Base-by-base conservation (phyloP, 2,797 vertebrate genomes). In the Aphelocoma californica region DNA sequence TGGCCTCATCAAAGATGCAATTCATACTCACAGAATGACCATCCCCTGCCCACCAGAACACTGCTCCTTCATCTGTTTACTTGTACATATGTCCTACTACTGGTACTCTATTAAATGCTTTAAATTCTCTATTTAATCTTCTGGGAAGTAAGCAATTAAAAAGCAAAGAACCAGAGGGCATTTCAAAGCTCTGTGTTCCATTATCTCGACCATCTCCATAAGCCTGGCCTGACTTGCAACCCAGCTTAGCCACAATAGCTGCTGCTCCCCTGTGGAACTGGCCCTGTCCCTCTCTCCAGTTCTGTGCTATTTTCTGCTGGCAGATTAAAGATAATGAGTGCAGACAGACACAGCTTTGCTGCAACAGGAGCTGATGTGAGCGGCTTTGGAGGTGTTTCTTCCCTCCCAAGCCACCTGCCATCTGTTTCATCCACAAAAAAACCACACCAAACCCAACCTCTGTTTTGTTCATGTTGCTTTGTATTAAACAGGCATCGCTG, bases 271-370 rank as follows among this genome's bases (percentile, higher is more conserved):
- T 12, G 64, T 23, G 84, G 60, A 90, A 69, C 51, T 11, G 50
- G 75, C 82, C 90, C 77, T 56, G 75, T 51, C 77, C 57, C 79
- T 28, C 34, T 88, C 78, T 90, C 77, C 93, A 92, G 69, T 50
- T 92, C 94, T 79, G 26, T 58, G 66, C 90, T 92, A 64, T 91
- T 96, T 88, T 42, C 61, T 81, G 69, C 85, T 74, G 90, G 67
- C 90, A 95, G 95, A 96, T 97, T 92, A 90, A 83, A 94, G 81
- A 90, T 92, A 91, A 95, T 90, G 72, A 95, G 67, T 9, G 32
- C 78, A 92, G 94, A 79, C 86, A 96, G 92, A 88, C 11, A 71
- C 4, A 31, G 73, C 86, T 96, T 89, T 1, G 1, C 84, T 78
- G 73, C 92, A 72, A 44, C 70, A 81, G 60, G 51, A 94, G 64